phyloP scores from a whole-genome alignment of 2,888 invertebrate genomes.

The Agriopis leucophaearia region DNA sequence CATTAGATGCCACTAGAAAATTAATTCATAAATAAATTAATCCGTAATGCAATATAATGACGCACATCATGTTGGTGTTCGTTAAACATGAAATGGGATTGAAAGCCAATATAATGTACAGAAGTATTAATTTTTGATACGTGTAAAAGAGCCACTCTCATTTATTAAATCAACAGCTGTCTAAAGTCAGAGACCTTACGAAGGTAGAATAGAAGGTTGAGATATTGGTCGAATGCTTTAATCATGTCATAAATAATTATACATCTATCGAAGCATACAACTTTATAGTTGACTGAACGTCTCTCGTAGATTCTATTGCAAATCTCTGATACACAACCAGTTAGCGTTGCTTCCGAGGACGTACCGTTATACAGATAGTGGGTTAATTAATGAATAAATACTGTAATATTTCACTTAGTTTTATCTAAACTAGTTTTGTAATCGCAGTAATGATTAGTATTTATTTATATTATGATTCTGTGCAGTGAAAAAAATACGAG shows the following conservation, averaged over 20 bases:
- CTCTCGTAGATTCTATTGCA: slow-evolving; percentile 32
- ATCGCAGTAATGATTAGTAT: slow-evolving; percentile 1
- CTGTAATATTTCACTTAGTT: slow-evolving; percentile 72
- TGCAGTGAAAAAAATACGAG: neutral
- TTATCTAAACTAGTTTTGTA: slow-evolving; percentile 53
- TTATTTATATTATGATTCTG: neutral
- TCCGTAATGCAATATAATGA: too few relatives aligned
- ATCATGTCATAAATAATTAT: slow-evolving; percentile 11
- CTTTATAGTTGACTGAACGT: slow-evolving; percentile 19
- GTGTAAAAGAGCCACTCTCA: too few relatives aligned
- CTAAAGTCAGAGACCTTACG: neutral
- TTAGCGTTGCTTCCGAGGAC: slow-evolving; percentile 49
- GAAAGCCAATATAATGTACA: too few relatives aligned
- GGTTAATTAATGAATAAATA: slow-evolving; percentile 80
- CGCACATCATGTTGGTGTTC: too few relatives aligned
- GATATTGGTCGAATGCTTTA: slow-evolving; percentile 6
- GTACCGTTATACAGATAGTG: slow-evolving; percentile 71
- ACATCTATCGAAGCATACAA: slow-evolving; percentile 12
- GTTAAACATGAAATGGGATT: too few relatives aligned
- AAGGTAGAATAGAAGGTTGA: neutral
- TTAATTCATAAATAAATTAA: too few relatives aligned
- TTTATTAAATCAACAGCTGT: too few relatives aligned
- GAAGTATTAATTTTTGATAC: too few relatives aligned
- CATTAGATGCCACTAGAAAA: too few relatives aligned
- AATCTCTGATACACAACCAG: slow-evolving; percentile 29